Base-by-base conservation (phyloP, 2,888 invertebrate genomes). In the Agonopterix arenella region DNA sequence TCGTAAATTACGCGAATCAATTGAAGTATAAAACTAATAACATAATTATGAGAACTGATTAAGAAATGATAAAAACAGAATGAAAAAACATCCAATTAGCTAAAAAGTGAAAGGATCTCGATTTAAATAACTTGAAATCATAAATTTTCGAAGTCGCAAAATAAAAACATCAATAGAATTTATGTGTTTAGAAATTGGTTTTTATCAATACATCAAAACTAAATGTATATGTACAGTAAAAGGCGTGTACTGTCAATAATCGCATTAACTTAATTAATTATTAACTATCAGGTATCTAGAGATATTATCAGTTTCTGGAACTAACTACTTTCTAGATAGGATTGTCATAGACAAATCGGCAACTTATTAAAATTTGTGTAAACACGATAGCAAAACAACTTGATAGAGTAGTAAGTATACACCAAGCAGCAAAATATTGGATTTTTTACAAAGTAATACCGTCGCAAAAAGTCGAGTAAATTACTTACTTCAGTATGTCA, bases 111-210 rank as follows among this genome's bases (percentile, higher is more conserved):
- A 63, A 69, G 64, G 68, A 70, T 53, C 53, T 65, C 59, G 60
- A 59, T 52, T 57, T 54, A 58, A 67, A 64, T 58, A 58, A 54
- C 53, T 59, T 48, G 50, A 7, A 50, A 60, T 64, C 68, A 47
- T 50, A 52, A 58, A 60, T 50, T 28, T 28, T 28, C 45, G 45
- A 45, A 54, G 58, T 53, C 52, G 46, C 37, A 55, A 61, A 62
- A 64, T 64, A 56, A 64, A 73, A 72, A 67, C 64, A 64, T 62
- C 53, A 58, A 62, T 54, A 52, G 54, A 62, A 79, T 76, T 77
- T 75, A 76, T 72, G 63, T 52, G 54, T 72, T 74, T 76, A 70
- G 70, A 78, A 79, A 80, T 67, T 64, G 57, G 55, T 64, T 7
- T 37, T 45, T 9, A 45, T 11, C 11, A 11, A 11, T 10, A 45